Base-by-base conservation (phyloP, 2,113 vertebrate genomes). In the Psilopogon haemacephalus region DNA sequence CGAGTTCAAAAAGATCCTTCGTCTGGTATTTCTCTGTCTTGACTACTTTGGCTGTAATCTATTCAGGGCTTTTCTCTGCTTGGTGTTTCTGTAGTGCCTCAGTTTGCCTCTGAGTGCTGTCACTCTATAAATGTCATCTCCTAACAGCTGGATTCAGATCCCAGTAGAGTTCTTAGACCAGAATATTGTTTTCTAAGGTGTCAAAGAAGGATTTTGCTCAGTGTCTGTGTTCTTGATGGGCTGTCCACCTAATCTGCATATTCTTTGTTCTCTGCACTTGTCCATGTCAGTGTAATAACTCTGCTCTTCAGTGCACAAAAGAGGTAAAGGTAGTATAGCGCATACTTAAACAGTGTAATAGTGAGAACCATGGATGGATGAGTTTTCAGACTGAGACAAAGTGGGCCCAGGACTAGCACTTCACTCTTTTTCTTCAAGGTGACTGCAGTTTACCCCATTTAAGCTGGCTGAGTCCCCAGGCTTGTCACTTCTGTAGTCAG, bases 391-490 rank as follows among this genome's bases (percentile, higher is more conserved):
- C 0, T 35, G 44, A 69, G 52, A 88, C 26, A 68, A 28, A 64
- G 60, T 2, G 0, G 18, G 11, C 15, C 64, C 9, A 56, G 77
- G 68, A 76, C 18, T 44, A 72, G 26, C 30, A 65, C 58, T 84
- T 74, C 2, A 27, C 7, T 54, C 33, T 85, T 54, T 80, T 72
- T 40, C 84, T 11, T 70, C 37, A 72, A 88, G 46, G 18, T 59
- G 23, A 12, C 44, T 82, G 50, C 28, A 86, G 17, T 70, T 92
- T 65, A 32, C 38, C 62, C 11, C 28, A 7, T 78, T 86, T 92
- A 59, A 82, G 19, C 82, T 89, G 77, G 18, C 77, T 79, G 6
- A 6, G 19, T 76, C 93, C 69, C 87, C 65, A 81, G 58, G 44
- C 62, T 77, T 88, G 46, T 87, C 68, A 19, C 44, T 76, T 63